phyloP scores from a whole-genome alignment of 2,888 invertebrate species.

The Cosmia trapezina region DNA sequence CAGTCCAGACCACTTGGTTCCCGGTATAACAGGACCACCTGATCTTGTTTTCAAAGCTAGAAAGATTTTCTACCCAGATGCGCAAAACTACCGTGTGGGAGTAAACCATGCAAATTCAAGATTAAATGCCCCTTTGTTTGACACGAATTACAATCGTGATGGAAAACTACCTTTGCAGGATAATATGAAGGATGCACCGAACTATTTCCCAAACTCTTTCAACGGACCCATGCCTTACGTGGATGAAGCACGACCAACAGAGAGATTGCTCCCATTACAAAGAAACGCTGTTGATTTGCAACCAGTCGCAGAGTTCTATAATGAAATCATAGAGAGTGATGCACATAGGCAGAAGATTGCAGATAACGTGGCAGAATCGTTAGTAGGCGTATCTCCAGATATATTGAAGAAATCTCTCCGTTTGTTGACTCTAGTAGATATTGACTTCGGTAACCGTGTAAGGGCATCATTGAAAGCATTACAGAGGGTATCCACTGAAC shows the following conservation, averaged over 20 bases:
- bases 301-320: slow-evolving; percentile 93
- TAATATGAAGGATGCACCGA: slow-evolving; percentile 67
- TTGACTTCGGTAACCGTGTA: slow-evolving; percentile 20
- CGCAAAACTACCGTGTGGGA: slow-evolving; percentile 82
- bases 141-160: slow-evolving; percentile 67
- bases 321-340: slow-evolving; percentile 91
- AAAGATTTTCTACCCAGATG: slow-evolving; percentile 88
- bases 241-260: slow-evolving; percentile 59
- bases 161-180: slow-evolving; percentile 62
- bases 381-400: slow-evolving; percentile 29
- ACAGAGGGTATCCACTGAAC: slow-evolving; percentile 15
- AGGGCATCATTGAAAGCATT: slow-evolving; percentile 12
- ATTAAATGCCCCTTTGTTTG: slow-evolving; percentile 67
- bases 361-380: slow-evolving; percentile 23
- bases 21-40: slow-evolving; percentile 87
- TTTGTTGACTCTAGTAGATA: slow-evolving; percentile 26
- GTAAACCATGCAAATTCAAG: slow-evolving; percentile 67
- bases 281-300: slow-evolving; percentile 66
- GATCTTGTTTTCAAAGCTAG: slow-evolving; percentile 88
- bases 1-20: slow-evolving; percentile 74
- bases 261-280: slow-evolving; percentile 58
- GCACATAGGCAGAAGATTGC: slow-evolving; percentile 54
- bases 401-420: slow-evolving; percentile 20
- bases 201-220: slow-evolving; percentile 72
- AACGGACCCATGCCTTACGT: slow-evolving; percentile 70